Conservation (phyloP, 2,113 vertebrate genomes). For the Athene cunicularia region DNA sequence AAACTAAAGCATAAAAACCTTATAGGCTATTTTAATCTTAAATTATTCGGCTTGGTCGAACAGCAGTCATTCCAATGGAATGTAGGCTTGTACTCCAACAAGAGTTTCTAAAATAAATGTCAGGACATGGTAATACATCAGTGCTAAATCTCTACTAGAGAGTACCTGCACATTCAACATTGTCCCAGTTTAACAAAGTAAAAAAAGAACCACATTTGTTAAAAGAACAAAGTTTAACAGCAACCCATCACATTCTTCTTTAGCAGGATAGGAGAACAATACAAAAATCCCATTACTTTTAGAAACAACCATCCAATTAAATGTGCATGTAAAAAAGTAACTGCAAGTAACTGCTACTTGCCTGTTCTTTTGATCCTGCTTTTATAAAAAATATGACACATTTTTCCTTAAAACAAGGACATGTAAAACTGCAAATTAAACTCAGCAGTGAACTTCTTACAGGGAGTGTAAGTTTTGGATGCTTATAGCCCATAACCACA, state of each 20-base stretch:
- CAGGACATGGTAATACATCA: neutral
- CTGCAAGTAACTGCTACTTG: neutral
- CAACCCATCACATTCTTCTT: neutral
- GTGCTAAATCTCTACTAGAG: neutral
- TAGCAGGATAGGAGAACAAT: neutral
- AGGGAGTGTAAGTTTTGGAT: neutral
- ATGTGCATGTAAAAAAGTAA: neutral
- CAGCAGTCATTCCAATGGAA: conserved; percentile 38
- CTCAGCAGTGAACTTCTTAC: neutral
- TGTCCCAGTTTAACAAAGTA: neutral
- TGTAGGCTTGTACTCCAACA: conserved; percentile 10
- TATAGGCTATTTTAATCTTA: conserved; percentile 35
- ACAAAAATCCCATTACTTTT: neutral
- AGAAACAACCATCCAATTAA: neutral
- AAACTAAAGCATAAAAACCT: neutral
- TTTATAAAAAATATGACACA: neutral
- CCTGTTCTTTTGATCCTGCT: neutral
- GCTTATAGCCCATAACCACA: neutral
- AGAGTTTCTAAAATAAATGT: conserved; percentile 34
- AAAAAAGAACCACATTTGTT: neutral
- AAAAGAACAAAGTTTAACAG: neutral
- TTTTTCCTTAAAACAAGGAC: neutral
- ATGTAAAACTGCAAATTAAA: neutral
- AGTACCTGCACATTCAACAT: neutral
- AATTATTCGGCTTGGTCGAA: neutral